phyloP scores from a whole-genome alignment of 2,888 invertebrate genomes.

The Ormyrus thymus region DNA sequence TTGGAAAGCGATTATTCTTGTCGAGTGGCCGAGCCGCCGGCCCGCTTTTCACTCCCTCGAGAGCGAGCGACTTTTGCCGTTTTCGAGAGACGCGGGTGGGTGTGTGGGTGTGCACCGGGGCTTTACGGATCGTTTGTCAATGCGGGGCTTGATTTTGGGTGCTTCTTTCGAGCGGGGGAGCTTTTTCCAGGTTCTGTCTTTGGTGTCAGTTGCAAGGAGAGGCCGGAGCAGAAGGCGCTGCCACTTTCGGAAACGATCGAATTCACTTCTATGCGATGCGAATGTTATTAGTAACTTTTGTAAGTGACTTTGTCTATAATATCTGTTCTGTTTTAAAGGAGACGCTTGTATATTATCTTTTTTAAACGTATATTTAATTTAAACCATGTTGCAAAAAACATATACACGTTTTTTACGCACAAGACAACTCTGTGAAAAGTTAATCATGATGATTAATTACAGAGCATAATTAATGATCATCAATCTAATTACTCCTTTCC shows the following conservation, averaged over 20 bases:
- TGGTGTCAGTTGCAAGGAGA: conserved; percentile 14
- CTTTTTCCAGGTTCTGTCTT: conserved; percentile 19
- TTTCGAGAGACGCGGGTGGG: not conserved
- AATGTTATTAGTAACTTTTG: not conserved
- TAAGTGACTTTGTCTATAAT: not conserved
- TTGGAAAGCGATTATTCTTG: conserved; percentile 74
- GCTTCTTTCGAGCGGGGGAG: conserved; percentile 12
- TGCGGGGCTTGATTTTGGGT: not conserved
- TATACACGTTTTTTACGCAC: too few species aligned
- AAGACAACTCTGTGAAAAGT: conserved; percentile 4
- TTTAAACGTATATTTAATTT: too few species aligned
- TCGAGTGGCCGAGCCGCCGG: conserved; percentile 65
- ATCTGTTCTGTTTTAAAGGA: too few species aligned
- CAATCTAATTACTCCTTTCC: conserved; percentile 27
- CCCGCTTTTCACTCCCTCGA: conserved; percentile 27
- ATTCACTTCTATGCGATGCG: not conserved
- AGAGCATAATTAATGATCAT: conserved; percentile 31
- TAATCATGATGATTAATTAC: conserved; percentile 30
- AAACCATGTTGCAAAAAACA: too few species aligned
- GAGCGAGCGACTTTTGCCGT: conserved; percentile 7
- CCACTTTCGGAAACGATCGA: conserved; percentile 5
- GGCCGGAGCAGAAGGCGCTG: conserved; percentile 24
- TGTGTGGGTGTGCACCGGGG: too few species aligned
- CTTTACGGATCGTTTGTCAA: conserved; percentile 53
- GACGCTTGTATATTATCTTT: too few species aligned